These are phyloP conservation scores for Euplagia quadripunctaria DNA, from an alignment of 2,888 invertebrate species.

Conservation along the genomic window DNA sequence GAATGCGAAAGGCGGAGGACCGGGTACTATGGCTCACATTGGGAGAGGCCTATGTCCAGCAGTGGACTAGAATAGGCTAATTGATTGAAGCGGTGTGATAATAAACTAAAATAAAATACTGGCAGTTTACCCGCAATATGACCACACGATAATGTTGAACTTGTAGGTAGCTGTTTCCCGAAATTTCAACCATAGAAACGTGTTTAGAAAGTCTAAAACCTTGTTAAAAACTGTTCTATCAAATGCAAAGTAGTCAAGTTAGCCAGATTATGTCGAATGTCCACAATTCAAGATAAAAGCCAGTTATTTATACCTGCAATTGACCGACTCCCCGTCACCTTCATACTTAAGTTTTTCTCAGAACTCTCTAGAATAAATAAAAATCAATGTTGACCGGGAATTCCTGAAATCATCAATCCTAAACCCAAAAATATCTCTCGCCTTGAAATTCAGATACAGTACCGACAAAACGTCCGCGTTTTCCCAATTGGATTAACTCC, in stretches of 20 bases:
- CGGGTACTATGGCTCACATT: no score
- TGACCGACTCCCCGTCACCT: neutral
- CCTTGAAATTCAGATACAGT: slow-evolving; percentile 41
- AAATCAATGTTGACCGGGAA: slow-evolving; percentile 4
- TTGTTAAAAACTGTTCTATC: no score
- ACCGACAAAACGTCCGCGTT: slow-evolving; percentile 24
- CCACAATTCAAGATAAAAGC: neutral
- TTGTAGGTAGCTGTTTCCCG: no score
- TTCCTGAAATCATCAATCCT: slow-evolving; percentile 5
- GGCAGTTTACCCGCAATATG: no score
- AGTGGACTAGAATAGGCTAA: no score
- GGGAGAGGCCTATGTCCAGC: no score
- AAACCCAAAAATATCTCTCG: slow-evolving; percentile 34
- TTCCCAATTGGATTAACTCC: slow-evolving; percentile 46
- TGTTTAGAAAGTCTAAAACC: no score
- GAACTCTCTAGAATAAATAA: neutral
- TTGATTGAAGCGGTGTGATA: neutral
- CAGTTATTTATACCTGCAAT: neutral
- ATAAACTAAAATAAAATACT: no score
- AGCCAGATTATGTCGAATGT: neutral
- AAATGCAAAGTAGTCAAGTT: neutral
- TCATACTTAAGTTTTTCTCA: neutral
- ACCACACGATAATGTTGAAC: no score
- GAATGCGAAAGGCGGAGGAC: no score
- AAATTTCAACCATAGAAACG: no score